Conservation (phyloP, 2,888 invertebrate genomes). For the Baronia brevicornis region DNA sequence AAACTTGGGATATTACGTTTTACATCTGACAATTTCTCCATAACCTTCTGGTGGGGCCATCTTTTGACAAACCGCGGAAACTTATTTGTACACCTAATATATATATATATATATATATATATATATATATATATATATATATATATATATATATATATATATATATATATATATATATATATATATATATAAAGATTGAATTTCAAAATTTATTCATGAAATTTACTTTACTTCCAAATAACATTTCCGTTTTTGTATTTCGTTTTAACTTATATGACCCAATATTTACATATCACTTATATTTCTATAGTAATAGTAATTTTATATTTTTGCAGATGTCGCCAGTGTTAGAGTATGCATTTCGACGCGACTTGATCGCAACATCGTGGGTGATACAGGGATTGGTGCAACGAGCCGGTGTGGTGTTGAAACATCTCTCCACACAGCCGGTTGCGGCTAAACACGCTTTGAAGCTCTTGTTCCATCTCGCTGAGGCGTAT, state of each 20-base stretch:
- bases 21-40: too few species aligned
- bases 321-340: slow-evolving; percentile 51
- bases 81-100: too few species aligned
- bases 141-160: too few species aligned
- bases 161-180: too few species aligned
- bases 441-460: slow-evolving; percentile 41
- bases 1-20: too few species aligned
- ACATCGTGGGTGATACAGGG: slow-evolving; percentile 49
- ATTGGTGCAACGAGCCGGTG: slow-evolving; percentile 43
- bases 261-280: not conserved
- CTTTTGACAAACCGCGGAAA: too few species aligned
- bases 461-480: slow-evolving; percentile 44
- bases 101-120: too few species aligned
- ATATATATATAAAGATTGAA: too few species aligned
- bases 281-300: slow-evolving; percentile 1
- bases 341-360: slow-evolving; percentile 47
- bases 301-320: not conserved
- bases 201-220: too few species aligned
- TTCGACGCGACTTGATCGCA: slow-evolving; percentile 47
- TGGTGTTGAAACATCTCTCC: slow-evolving; percentile 42
- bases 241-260: not conserved
- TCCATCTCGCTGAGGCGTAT: slow-evolving; percentile 39
- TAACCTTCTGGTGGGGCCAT: too few species aligned
- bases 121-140: too few species aligned
- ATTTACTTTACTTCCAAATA: too few species aligned